Evolutionary conservation across 2,113 vertebrate species (phyloP).

Genomic region (Dendropsophus ebraccatus): DNA sequence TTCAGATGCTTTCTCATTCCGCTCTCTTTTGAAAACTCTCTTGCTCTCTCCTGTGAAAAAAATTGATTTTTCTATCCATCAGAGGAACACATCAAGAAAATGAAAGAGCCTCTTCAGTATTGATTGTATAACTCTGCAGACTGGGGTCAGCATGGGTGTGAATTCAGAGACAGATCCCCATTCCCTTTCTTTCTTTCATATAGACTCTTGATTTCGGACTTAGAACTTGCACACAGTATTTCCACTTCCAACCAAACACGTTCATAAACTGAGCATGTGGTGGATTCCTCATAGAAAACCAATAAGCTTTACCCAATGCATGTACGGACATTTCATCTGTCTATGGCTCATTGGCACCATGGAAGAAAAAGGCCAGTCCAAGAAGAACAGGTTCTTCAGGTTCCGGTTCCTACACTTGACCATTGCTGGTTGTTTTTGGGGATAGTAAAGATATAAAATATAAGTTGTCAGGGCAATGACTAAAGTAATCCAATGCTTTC

Average conservation of each 20-base stretch:
- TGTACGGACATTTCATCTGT: not conserved
- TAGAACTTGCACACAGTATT: slow-evolving; percentile 11
- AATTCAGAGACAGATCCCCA: slow-evolving; percentile 60
- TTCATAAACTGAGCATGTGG: not conserved
- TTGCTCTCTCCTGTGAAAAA: slow-evolving; percentile 61
- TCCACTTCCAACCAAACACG: slow-evolving; percentile 4
- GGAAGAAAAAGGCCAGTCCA: not conserved
- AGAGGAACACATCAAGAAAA: slow-evolving; percentile 75
- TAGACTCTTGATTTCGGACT: slow-evolving; percentile 38
- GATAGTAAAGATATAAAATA: not conserved
- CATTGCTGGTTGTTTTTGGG: not conserved
- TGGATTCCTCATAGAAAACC: not conserved
- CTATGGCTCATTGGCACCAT: not conserved
- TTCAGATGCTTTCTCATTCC: slow-evolving; percentile 43
- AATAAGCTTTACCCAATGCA: not conserved
- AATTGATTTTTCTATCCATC: slow-evolving; percentile 80
- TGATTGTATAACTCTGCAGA: slow-evolving; percentile 72
- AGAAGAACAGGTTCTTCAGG: not conserved
- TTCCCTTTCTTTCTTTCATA: slow-evolving; percentile 44
- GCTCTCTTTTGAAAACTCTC: slow-evolving; percentile 54
- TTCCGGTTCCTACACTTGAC: not conserved
- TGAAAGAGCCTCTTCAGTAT: slow-evolving; percentile 75
- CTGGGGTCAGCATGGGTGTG: slow-evolving; percentile 67
- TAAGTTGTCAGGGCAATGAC: no score
- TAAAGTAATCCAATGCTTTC: no score